Conservation (phyloP, 1,140 invertebrate species). For the Drosophila orena region DNA sequence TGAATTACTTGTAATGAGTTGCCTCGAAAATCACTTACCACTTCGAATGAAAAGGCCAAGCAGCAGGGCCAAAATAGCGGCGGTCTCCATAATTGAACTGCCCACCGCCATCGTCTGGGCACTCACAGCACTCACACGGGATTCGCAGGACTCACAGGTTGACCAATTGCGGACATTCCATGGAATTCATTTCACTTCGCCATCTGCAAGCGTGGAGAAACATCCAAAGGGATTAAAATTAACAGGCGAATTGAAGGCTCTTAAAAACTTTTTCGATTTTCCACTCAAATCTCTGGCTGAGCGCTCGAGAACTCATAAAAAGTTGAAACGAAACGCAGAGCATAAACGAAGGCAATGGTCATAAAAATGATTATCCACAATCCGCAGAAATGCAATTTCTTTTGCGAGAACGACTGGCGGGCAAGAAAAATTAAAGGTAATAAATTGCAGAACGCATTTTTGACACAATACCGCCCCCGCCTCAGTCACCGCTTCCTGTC, state of each 20-base stretch:
- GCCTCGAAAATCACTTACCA: slow-evolving; percentile 40
- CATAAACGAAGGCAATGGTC: slow-evolving; percentile 24
- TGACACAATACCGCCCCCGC: slow-evolving; percentile 54
- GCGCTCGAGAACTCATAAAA: slow-evolving; percentile 30
- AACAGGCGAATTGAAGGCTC: slow-evolving; percentile 45
- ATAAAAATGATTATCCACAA: slow-evolving; percentile 53
- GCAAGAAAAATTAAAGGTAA: slow-evolving; percentile 71
- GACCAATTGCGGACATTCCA: slow-evolving; percentile 40
- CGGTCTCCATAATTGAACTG: slow-evolving; percentile 64
- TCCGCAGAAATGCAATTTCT: slow-evolving; percentile 59
- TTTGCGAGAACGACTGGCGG: slow-evolving; percentile 41
- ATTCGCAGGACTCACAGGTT: slow-evolving; percentile 37
- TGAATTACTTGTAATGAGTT: not conserved
- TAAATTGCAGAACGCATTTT: slow-evolving; percentile 75
- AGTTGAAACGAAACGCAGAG: slow-evolving; percentile 40
- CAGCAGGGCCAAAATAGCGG: slow-evolving; percentile 56
- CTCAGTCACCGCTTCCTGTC: not conserved
- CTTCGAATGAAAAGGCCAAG: slow-evolving; percentile 62
- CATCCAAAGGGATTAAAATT: slow-evolving; percentile 46
- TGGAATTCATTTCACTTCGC: slow-evolving; percentile 42
- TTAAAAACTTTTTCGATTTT: slow-evolving; percentile 46
- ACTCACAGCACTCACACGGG: slow-evolving; percentile 13
- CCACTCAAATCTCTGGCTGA: slow-evolving; percentile 25
- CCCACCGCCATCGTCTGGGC: slow-evolving; percentile 44
- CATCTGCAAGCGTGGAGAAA: slow-evolving; percentile 15